Evolutionary conservation across 2,797 vertebrate species (phyloP).

Genomic region (Rhinogobio ventralis): DNA sequence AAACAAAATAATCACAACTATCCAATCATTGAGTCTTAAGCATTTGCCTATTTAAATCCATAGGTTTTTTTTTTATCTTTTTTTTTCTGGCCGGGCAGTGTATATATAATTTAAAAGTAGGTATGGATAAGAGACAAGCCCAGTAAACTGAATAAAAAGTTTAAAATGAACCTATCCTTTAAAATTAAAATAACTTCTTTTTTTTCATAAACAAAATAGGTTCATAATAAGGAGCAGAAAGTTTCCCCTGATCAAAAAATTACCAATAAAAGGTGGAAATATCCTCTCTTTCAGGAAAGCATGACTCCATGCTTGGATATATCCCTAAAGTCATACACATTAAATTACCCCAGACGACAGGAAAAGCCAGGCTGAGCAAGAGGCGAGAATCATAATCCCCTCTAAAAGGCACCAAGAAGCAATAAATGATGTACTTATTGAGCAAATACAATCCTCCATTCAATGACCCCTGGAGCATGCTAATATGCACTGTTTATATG

Average conservation of each 20-base stretch:
- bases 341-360: slow-evolving; percentile 24
- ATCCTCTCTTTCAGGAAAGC: slow-evolving; percentile 40
- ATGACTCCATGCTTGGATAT: slow-evolving; percentile 49
- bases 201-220: too few species aligned
- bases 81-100: too few species aligned
- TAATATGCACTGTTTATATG: not conserved
- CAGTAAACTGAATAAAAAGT: not conserved
- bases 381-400: slow-evolving; percentile 6
- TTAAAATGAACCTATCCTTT: not conserved
- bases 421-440: slow-evolving; percentile 26
- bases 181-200: not conserved
- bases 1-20: too few species aligned
- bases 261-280: slow-evolving; percentile 30
- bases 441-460: slow-evolving; percentile 2
- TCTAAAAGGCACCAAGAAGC: slow-evolving; percentile 30
- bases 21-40: too few species aligned
- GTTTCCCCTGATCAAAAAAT: not conserved
- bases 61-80: too few species aligned
- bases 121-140: not conserved
- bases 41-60: too few species aligned
- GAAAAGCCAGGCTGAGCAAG: slow-evolving; percentile 11
- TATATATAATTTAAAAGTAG: too few species aligned
- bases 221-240: not conserved
- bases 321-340: slow-evolving; percentile 28
- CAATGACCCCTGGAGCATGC: not conserved